Evolutionary conservation across 2,888 invertebrate genomes (phyloP).

Genomic region (Rhingia rostrata): DNA sequence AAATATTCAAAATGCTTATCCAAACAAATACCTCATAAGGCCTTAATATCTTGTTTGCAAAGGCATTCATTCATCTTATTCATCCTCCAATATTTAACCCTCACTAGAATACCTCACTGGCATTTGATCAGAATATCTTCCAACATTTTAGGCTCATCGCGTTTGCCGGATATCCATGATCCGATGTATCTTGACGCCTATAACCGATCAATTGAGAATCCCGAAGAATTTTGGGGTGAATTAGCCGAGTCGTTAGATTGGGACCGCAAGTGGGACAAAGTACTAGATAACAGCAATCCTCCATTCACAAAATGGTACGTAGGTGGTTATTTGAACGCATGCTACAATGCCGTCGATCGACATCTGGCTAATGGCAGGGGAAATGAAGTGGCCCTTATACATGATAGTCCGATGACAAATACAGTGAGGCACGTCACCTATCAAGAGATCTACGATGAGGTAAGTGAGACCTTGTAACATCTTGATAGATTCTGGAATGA

Average conservation of each 20-base stretch:
- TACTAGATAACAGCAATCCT: constrained; percentile 91
- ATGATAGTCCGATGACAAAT: constrained; percentile 95
- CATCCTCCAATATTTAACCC: too few species aligned
- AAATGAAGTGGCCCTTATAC: constrained; percentile 91
- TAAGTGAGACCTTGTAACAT: constrained; percentile 79
- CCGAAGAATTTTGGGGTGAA: constrained; percentile 94
- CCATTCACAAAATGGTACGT: constrained; percentile 95
- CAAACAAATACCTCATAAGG: too few species aligned
- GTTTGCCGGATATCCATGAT: constrained; percentile 79
- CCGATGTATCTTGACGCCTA: constrained; percentile 87
- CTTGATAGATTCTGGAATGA: background rate
- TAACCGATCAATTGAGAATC: constrained; percentile 88
- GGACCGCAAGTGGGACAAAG: constrained; percentile 92
- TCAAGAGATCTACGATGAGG: constrained; percentile 90
- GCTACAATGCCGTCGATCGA: constrained; percentile 95
- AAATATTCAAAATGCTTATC: too few species aligned
- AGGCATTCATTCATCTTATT: too few species aligned
- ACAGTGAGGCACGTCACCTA: constrained; percentile 91
- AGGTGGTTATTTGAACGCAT: constrained; percentile 95
- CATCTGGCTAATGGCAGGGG: constrained; percentile 92
- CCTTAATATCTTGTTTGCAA: too few species aligned
- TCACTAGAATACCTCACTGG: background rate
- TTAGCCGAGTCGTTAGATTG: constrained; percentile 89
- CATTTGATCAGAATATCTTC: background rate
- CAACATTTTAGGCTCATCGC: constrained; percentile 49